Evolutionary conservation across 2,888 invertebrate genomes (phyloP), one percentile per base, ranked within the genome.

Genomic region (Eutolmus rufibarbis): DNA sequence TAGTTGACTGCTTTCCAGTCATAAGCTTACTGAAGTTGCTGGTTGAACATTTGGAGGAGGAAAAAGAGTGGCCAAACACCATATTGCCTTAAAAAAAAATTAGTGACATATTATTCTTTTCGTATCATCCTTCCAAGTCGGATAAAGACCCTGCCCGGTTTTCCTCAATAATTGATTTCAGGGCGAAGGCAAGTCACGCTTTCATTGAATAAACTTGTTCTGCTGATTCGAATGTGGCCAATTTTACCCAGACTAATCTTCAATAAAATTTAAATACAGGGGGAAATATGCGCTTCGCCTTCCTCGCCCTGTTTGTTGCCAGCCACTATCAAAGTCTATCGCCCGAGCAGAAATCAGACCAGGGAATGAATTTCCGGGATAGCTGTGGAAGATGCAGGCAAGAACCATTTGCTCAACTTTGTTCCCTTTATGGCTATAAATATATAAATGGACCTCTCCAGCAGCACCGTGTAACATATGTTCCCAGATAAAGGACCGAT

Each of bases 401-500:
- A 37, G 77, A 51, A 56, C 76, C 77, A 37, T 74, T 37, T 56
- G 76, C 86, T 76, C 76, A 77, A 86, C 77, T 46, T 86, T 76
- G 34, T 77, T 86, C 86, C 86, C 77, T 77, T 77, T 56, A 86
- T 51, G 81, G 82, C 87, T 77, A 88, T 88, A 88, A 87, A 88
- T 86, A 87, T 87, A 88, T 86, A 88, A 88, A 88, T 88, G 88
- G 87, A 77, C 88, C 85, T 86, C 87, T 88, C 84, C 74, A 23
- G 66, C 76, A 86, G 86, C 76, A 86, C 76, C 85, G 85, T 88
- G 88, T 87, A 88, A 88, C 88, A 88, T 88, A 87, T 88, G 88
- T 86, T 88, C 66, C 66, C 56, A 88, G 88, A 88, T 88, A 88
- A 88, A 88, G 82, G 88, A 86, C 78, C 87, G 86, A 88, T 88